These are phyloP conservation scores for Chorisops tibialis DNA, from an alignment of 2,888 invertebrate species.

Conservation along the genomic window DNA sequence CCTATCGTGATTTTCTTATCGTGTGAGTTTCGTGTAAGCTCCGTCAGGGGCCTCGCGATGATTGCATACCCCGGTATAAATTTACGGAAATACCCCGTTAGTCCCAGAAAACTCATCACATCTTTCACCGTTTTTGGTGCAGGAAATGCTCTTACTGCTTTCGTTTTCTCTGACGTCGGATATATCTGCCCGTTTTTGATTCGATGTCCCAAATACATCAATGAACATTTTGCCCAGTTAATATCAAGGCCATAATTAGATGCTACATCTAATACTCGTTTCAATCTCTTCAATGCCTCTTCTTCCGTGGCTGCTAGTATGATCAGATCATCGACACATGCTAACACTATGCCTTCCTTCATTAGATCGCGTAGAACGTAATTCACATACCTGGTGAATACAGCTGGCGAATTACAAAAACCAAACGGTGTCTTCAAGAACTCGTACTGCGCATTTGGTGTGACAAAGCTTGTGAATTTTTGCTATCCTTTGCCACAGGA, in stretches of 20 bases:
- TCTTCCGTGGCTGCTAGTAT: not conserved
- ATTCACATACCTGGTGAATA: not conserved
- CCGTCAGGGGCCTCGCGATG: too few species aligned
- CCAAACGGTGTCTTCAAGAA: slow-evolving; percentile 36
- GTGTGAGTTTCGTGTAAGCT: too few species aligned
- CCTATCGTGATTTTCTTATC: too few species aligned
- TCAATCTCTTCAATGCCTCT: not conserved
- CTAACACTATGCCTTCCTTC: not conserved
- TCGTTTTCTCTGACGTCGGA: too few species aligned
- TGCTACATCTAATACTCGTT: not conserved
- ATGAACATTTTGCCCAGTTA: too few species aligned
- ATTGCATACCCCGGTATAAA: slow-evolving; percentile 7
- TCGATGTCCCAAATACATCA: not conserved
- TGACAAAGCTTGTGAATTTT: slow-evolving; percentile 38
- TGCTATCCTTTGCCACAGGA: slow-evolving; percentile 33
- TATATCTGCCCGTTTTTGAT: not conserved
- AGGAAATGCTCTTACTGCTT: too few species aligned
- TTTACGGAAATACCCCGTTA: too few species aligned
- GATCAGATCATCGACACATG: not conserved
- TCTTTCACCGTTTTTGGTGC: too few species aligned
- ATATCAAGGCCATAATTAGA: too few species aligned
- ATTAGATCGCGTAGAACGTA: not conserved
- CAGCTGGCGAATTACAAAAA: not conserved
- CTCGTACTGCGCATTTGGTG: slow-evolving; percentile 37
- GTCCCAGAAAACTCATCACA: too few species aligned